Percentiles rank a stretch among this genome's conserved stretches.
Evolutionary conservation across 2,797 vertebrate species (phyloP).

Genomic region (Alosa sapidissima): DNA sequence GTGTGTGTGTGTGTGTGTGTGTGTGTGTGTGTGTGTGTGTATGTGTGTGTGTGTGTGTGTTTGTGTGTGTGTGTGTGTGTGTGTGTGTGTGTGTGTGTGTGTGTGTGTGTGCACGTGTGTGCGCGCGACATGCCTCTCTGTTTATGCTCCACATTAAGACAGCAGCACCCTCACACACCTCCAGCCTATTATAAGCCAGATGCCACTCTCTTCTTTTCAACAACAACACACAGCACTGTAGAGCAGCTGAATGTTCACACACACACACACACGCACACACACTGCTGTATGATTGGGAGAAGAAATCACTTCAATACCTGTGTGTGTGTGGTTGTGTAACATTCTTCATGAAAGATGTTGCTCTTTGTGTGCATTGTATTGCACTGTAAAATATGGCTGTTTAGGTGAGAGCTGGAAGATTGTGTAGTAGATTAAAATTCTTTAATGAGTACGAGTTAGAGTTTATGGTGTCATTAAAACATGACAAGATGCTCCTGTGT

Average conservation of each 20-base stretch:
- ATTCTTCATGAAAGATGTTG: background rate
- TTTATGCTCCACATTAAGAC: conserved; percentile 7
- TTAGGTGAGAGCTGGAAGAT: background rate
- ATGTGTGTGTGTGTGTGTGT: background rate
- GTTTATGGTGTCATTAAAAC: background rate
- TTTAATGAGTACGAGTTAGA: background rate
- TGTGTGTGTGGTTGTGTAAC: background rate
- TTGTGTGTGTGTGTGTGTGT: background rate
- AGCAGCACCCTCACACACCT: background rate
- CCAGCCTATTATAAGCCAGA: background rate
- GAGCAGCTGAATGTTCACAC: background rate
- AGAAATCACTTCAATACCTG: background rate
- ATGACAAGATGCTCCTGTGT: background rate
- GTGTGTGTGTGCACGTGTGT: background rate
- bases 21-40: background rate
- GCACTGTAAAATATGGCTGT: background rate
- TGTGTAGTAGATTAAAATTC: background rate
- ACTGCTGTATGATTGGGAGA: background rate
- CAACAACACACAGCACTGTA: too few relatives aligned
- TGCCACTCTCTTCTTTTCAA: background rate
- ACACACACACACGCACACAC: background rate
- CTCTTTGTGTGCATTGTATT: background rate
- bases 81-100: background rate
- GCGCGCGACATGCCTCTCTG: background rate
- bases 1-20: background rate